Conservation (phyloP, 2,888 invertebrate genomes). For the Pachymerium ferrugineum region DNA sequence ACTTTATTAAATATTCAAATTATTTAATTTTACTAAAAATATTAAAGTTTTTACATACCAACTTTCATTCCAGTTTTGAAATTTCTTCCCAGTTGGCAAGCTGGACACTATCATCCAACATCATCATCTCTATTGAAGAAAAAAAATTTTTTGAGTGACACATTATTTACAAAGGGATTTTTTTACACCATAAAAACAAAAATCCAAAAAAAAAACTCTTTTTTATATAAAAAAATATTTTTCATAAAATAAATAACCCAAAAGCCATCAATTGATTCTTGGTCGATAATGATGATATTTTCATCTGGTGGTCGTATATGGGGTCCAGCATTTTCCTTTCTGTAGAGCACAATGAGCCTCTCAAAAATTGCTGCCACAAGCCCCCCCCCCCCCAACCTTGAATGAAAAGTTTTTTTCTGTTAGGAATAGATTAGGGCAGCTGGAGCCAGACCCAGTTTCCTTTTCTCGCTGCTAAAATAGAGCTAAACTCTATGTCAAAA, state of each 20-base stretch:
- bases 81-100: too few relatives aligned
- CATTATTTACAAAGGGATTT: too few relatives aligned
- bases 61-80: too few relatives aligned
- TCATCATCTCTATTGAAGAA: not conserved
- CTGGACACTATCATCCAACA: not conserved
- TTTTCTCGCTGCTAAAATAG: not conserved
- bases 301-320: not conserved
- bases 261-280: not conserved
- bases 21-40: too few relatives aligned
- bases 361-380: slow-evolving; percentile 4
- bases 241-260: too few relatives aligned
- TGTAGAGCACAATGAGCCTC: not conserved
- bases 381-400: not conserved
- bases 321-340: not conserved
- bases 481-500: not conserved
- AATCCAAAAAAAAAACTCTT: not conserved
- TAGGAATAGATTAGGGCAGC: not conserved
- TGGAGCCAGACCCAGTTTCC: not conserved
- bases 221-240: not conserved
- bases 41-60: too few relatives aligned
- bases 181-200: too few relatives aligned
- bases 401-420: not conserved
- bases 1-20: too few relatives aligned
- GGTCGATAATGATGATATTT: not conserved
- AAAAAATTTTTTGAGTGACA: too few relatives aligned